These are phyloP conservation scores for Xestia rhomboidea DNA, from an alignment of 2,888 invertebrate genomes.

Conservation along the genomic window DNA sequence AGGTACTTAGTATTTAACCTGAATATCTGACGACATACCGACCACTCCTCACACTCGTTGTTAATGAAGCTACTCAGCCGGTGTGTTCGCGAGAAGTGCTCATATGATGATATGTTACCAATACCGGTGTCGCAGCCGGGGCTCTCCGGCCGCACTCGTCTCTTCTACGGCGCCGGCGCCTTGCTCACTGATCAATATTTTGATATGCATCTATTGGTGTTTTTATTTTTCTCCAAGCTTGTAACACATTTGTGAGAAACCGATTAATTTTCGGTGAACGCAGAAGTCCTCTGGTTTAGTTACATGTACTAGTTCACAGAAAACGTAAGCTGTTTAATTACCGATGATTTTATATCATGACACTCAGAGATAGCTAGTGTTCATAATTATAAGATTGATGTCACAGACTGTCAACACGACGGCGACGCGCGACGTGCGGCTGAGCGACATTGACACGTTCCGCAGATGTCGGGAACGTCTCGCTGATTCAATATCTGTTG, in stretches of 20 bases:
- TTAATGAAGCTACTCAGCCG: conserved; percentile 25
- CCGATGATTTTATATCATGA: conserved; percentile 15
- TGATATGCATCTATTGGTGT: neutral
- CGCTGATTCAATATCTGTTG: conserved; percentile 32
- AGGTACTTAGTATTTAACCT: conserved; percentile 24
- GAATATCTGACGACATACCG: conserved; percentile 33
- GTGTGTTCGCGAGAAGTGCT: neutral
- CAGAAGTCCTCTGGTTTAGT: neutral
- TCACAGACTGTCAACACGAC: conserved; percentile 15
- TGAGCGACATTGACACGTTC: conserved; percentile 59
- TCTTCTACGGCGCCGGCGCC: neutral
- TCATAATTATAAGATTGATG: conserved; percentile 33
- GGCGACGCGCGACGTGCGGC: neutral
- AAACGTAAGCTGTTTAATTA: conserved; percentile 39
- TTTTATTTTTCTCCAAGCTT: neutral
- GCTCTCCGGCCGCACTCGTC: neutral
- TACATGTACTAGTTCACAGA: conserved; percentile 13
- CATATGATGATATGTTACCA: neutral
- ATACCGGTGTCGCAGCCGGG: neutral
- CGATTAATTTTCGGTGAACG: neutral
- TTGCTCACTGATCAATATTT: neutral
- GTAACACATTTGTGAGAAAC: neutral
- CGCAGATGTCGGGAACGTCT: conserved; percentile 6
- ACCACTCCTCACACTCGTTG: conserved; percentile 41
- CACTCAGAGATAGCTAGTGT: conserved; percentile 39